A percentile compares a stretch with the other conserved stretches of the same genome.
These are phyloP conservation scores for Siniperca obscura DNA, from an alignment of 2,797 vertebrate genomes.

Conservation along the genomic window DNA sequence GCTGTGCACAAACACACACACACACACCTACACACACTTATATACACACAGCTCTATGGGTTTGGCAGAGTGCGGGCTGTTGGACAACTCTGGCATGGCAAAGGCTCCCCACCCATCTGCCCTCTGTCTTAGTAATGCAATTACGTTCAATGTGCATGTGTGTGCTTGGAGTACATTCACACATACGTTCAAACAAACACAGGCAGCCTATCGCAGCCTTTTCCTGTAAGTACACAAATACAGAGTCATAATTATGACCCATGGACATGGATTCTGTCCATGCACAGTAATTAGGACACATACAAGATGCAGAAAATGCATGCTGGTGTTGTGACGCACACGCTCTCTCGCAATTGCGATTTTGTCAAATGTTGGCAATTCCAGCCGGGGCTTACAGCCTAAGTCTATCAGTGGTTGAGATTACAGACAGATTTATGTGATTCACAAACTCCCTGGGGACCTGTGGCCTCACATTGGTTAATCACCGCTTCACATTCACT, in stretches of 20 bases:
- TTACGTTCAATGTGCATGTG: slow-evolving; percentile 65
- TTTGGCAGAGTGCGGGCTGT: slow-evolving; percentile 75
- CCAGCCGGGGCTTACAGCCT: slow-evolving; percentile 77
- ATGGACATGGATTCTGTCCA: slow-evolving; percentile 64
- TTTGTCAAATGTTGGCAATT: slow-evolving; percentile 84
- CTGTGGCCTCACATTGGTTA: slow-evolving; percentile 77
- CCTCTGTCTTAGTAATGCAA: slow-evolving; percentile 77
- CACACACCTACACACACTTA: slow-evolving; percentile 48
- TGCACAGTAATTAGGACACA: slow-evolving; percentile 69
- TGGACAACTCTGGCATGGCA: slow-evolving; percentile 77
- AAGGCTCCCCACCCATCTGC: slow-evolving; percentile 81
- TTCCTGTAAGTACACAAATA: slow-evolving; percentile 58
- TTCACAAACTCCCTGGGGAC: slow-evolving; percentile 76
- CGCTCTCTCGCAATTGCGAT: slow-evolving; percentile 69
- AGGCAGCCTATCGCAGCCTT: slow-evolving; percentile 46
- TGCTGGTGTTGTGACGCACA: slow-evolving; percentile 50
- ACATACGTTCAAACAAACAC: slow-evolving; percentile 61
- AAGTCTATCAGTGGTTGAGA: slow-evolving; percentile 84
- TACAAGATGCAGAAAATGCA: slow-evolving; percentile 54
- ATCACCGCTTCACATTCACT: slow-evolving; percentile 80
- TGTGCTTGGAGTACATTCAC: slow-evolving; percentile 52
- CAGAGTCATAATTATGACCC: slow-evolving; percentile 61
- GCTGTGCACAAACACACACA: slow-evolving; percentile 35
- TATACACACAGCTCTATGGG: slow-evolving; percentile 63
- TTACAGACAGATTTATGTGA: slow-evolving; percentile 86